These are phyloP conservation scores for Trichonephila clavipes DNA, from an alignment of 1,140 invertebrate genomes.

Conservation along the genomic window DNA sequence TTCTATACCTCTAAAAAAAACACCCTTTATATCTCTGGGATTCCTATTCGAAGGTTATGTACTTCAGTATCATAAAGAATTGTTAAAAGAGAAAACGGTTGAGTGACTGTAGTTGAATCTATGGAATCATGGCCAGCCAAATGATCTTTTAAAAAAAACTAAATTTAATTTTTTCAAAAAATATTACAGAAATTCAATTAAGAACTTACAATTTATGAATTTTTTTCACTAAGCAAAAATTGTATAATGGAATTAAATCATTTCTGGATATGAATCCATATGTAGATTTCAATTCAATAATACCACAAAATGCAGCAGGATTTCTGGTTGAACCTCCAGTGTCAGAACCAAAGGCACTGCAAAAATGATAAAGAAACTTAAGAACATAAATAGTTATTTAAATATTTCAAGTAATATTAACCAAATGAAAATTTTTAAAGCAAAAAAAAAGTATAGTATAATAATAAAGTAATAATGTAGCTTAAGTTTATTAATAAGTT, in stretches of 20 bases:
- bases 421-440: no score
- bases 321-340: conserved; percentile 98
- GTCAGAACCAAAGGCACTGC: conserved; percentile 95
- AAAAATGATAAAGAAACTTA: conserved; percentile 74
- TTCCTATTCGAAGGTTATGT: conserved; percentile 88
- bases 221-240: conserved; percentile 85
- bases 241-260: conserved; percentile 97
- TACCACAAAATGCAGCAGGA: conserved; percentile 96
- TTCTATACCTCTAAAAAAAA: no score
- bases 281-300: conserved; percentile 97
- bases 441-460: no score
- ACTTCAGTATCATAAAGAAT: conserved; percentile 83
- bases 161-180: no score
- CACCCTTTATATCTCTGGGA: conserved; percentile 89
- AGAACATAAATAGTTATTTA: no score
- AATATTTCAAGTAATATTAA: no score
- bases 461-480: no score
- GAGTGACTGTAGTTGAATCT: conserved; percentile 91
- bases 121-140: conserved; percentile 89
- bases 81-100: conserved; percentile 82
- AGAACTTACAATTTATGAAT: neutral
- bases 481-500: no score
- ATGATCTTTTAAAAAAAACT: neutral
- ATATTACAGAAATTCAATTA: no score
- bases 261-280: conserved; percentile 96